phyloP scores from a whole-genome alignment of 2,888 invertebrate genomes.

The Hemaris fuciformis region DNA sequence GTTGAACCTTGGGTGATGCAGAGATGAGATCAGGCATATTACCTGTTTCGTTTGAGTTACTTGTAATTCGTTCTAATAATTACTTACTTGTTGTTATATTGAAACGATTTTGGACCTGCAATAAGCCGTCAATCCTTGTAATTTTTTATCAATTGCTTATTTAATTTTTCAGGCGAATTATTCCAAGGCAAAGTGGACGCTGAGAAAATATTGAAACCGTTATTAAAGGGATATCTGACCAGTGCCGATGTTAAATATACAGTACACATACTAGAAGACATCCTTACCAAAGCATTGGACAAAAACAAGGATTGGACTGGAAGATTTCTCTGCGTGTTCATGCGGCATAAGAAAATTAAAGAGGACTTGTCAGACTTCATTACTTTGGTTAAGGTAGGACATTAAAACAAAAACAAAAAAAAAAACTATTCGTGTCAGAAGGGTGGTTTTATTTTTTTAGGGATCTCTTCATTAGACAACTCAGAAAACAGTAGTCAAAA shows the following conservation, averaged over 20 bases:
- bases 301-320: slow-evolving; percentile 80
- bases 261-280: slow-evolving; percentile 70
- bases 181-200: slow-evolving; percentile 78
- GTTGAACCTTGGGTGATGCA: too few relatives aligned
- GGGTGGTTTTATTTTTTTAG: too few relatives aligned
- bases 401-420: too few relatives aligned
- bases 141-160: background rate
- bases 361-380: slow-evolving; percentile 61
- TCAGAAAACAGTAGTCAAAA: too few relatives aligned
- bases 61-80: too few relatives aligned
- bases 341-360: slow-evolving; percentile 63
- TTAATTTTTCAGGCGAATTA: slow-evolving; percentile 57
- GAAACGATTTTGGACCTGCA: too few relatives aligned
- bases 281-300: slow-evolving; percentile 62
- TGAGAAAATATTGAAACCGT: slow-evolving; percentile 64
- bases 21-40: too few relatives aligned
- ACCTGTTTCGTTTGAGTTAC: too few relatives aligned
- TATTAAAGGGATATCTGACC: slow-evolving; percentile 71
- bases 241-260: slow-evolving; percentile 72
- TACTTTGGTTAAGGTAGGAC: slow-evolving; percentile 64
- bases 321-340: slow-evolving; percentile 74
- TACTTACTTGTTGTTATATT: too few relatives aligned
- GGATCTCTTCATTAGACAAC: too few relatives aligned
- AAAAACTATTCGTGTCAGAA: too few relatives aligned
- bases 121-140: too few relatives aligned